Evolutionary conservation across 2,888 invertebrate genomes (phyloP).

Genomic region (Callinectes sapidus): DNA sequence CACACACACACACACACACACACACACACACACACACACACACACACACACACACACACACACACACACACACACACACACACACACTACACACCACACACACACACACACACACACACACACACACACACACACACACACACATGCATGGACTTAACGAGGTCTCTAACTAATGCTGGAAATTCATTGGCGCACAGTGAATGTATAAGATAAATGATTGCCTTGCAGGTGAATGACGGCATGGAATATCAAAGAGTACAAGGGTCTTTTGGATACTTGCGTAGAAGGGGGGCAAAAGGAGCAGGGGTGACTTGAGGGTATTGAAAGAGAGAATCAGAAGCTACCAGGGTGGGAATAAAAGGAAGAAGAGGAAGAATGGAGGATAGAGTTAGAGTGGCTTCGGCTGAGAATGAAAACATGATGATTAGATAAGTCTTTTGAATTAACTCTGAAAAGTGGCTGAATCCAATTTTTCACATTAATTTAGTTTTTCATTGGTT

Average conservation of each 20-base stretch:
- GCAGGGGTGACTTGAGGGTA: background rate
- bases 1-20: conserved; percentile 1
- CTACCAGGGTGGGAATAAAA: background rate
- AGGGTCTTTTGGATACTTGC: background rate
- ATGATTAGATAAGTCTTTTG: too few species aligned
- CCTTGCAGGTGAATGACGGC: background rate
- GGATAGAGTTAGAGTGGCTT: too few species aligned
- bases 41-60: too few species aligned
- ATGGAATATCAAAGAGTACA: background rate
- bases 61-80: too few species aligned
- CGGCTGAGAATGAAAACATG: too few species aligned
- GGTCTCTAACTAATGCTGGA: background rate
- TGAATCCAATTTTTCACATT: background rate
- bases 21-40: background rate
- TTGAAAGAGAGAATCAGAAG: background rate
- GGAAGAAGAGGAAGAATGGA: background rate
- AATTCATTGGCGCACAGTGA: background rate
- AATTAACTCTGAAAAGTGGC: background rate
- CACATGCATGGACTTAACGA: background rate
- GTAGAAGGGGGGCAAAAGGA: background rate
- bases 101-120: background rate
- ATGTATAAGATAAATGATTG: background rate
- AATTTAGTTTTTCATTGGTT: background rate
- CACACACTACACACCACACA: conserved; percentile 1
- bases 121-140: conserved; percentile 1